Evolutionary conservation across 1,140 invertebrate species (phyloP), one percentile per base, ranked within the genome.

Genomic region (Plutomurus gul): DNA sequence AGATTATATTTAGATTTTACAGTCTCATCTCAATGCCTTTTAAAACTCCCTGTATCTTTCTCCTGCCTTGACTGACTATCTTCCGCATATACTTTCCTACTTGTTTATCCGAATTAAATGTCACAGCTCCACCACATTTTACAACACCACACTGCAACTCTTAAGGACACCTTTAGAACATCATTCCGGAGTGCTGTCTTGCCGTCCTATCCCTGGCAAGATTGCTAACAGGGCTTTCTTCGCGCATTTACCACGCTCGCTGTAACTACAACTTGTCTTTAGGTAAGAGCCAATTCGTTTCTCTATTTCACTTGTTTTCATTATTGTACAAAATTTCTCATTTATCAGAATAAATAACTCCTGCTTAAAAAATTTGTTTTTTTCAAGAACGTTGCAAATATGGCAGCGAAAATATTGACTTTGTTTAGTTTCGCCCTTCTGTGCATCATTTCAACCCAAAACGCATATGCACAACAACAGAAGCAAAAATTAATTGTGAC

Each of bases 1-100:
- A 74, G 72, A 74, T 74, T 74, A 74, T 74, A 74, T 74, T 74
- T 74, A 74, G 72, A 74, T 47, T 49, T 74, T 47, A 13, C 7
- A 47, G 72, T 49, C 22, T 74, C 39, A 47, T 49, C 72, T 74
- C 40, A 47, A 74, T 74, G 36, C 40, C 25, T 47, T 39, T 30
- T 30, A 30, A 11, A 40, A 8, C 18, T 20, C 70, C 37, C 20
- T n/a, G 49, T 16, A 71, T 37, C 65, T 71, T 43, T 8, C 40
- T 51, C 8, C 18, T 20, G 49, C 49, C 7, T 51, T 51, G 8
- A 8, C 40, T n/a, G 8, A n/a, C n/a, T 43, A n/a, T 43, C 40
- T 43, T 43, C n/a, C n/a, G 40, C 40, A 43, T 8, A n/a, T 43
- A 10, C 40, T 43, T 43, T 43, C 40, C 40, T 43, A 43, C 40